Evolutionary conservation across 1,140 invertebrate species (phyloP).

Genomic region (Cydia amplana): DNA sequence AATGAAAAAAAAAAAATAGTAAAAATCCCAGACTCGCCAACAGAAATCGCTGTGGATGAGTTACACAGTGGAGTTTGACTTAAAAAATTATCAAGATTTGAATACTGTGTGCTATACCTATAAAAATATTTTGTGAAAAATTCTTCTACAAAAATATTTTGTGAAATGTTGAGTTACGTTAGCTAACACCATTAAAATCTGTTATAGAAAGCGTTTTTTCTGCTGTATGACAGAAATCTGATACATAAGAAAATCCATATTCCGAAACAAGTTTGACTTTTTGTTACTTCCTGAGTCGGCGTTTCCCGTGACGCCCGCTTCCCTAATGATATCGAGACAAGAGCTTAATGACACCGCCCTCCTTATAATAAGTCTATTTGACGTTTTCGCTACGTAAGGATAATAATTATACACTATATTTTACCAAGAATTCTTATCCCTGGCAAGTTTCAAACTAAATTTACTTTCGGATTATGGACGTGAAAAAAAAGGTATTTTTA

Average conservation of each 20-base stretch:
- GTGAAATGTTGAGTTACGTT: no score
- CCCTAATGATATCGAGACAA: conserved; percentile 21
- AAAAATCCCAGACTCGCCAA: no score
- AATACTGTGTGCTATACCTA: no score
- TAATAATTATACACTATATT: conserved; percentile 25
- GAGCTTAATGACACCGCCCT: conserved; percentile 15
- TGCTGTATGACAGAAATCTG: background rate
- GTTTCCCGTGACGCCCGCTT: background rate
- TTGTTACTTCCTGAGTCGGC: conserved; percentile 8
- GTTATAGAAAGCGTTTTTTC: background rate
- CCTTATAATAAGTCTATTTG: conserved; percentile 14
- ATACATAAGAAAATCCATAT: background rate
- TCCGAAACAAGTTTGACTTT: conserved; percentile 4
- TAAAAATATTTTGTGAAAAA: no score
- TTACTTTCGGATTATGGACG: no score
- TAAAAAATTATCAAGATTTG: no score
- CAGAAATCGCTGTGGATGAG: no score
- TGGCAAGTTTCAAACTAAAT: background rate
- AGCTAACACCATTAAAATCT: no score
- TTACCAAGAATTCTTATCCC: background rate
- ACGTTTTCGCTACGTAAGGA: conserved; percentile 22
- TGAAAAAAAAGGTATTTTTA: no score
- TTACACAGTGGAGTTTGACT: no score
- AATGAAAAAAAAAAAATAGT: no score
- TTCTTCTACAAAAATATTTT: no score